These are phyloP conservation scores for Shinisaurus crocodilurus DNA, from an alignment of 2,113 vertebrate genomes.

Conservation along the genomic window DNA sequence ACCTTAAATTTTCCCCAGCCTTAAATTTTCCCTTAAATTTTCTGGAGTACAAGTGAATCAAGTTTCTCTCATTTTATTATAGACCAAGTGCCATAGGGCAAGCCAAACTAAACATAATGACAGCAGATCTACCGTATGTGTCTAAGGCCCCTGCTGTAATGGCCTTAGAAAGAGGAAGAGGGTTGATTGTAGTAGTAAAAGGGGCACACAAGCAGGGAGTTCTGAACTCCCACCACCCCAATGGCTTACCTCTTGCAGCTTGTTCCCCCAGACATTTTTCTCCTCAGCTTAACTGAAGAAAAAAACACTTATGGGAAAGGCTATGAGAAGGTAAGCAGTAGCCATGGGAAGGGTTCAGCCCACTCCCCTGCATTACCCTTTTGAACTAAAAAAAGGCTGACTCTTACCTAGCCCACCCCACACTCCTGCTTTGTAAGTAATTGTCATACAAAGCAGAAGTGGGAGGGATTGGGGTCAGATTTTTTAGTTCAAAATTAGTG, in stretches of 20 bases:
- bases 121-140: background rate
- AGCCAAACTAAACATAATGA: background rate
- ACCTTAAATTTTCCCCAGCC: background rate
- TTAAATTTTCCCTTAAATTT: no score
- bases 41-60: no score
- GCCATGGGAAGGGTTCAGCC: background rate
- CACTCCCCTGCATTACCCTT: background rate
- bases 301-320: background rate
- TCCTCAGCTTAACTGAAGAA: background rate
- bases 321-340: background rate
- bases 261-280: background rate
- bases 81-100: background rate
- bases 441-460: constrained; percentile 9
- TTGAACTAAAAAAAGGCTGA: background rate
- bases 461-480: no score
- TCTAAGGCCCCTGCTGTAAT: background rate
- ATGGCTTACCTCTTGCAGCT: background rate
- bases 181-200: background rate
- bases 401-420: constrained; percentile 4
- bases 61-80: background rate
- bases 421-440: background rate
- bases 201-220: background rate
- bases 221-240: background rate
- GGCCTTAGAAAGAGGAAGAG: background rate
- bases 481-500: background rate